A percentile compares a stretch with the other conserved stretches of the same genome.
phyloP scores from a whole-genome alignment of 2,797 vertebrate species.

The Mionectes olivaceus region DNA sequence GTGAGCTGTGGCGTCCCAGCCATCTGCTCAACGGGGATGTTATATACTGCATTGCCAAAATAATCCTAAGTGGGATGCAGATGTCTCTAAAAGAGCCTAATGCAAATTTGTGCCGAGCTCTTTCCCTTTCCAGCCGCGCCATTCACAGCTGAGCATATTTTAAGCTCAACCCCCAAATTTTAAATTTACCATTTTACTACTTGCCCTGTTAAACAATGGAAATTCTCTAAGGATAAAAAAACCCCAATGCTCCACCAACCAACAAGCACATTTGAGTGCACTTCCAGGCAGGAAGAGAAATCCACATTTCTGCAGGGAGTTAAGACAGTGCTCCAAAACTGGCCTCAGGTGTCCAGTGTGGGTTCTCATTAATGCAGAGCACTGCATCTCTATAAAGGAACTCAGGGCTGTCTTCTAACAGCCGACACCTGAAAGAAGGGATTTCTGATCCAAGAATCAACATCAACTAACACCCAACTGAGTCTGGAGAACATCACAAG shows the following conservation, averaged over 20 bases:
- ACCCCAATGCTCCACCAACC: accelerated
- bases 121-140: neutral
- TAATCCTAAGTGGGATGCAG: neutral
- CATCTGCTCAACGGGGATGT: neutral
- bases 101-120: neutral
- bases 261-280: neutral
- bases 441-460: neutral
- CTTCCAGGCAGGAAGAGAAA: neutral
- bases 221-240: neutral
- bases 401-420: neutral
- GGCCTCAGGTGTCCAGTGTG: accelerated
- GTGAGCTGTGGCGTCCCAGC: neutral
- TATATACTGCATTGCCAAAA: neutral
- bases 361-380: neutral
- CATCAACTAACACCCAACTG: neutral
- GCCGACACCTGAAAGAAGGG: neutral
- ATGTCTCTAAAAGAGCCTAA: neutral
- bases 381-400: neutral
- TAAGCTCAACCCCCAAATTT: neutral
- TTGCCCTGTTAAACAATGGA: neutral
- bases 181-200: neutral
- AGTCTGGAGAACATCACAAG: neutral
- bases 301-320: neutral
- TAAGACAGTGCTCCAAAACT: neutral
- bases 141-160: neutral